Conservation (phyloP, 2,797 vertebrate genomes). For the Sylvilagus floridanus region DNA sequence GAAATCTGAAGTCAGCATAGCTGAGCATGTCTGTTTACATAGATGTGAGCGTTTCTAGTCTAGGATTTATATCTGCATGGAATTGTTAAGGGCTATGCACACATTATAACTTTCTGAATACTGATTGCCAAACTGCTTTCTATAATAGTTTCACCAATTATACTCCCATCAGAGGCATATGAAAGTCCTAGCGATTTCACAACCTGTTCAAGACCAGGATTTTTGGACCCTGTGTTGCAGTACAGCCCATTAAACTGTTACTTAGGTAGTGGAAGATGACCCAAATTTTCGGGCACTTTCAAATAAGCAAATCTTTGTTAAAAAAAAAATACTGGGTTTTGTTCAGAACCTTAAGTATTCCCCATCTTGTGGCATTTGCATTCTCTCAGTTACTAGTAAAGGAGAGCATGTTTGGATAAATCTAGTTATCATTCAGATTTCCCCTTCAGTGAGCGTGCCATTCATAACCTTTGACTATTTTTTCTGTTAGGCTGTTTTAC, state of each 20-base stretch:
- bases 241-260: no score
- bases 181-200: neutral
- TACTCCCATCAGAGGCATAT: neutral
- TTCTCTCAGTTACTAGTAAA: conserved; percentile 5
- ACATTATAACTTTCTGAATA: neutral
- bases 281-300: no score
- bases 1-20: neutral
- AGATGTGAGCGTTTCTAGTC: neutral
- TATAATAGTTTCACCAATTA: neutral
- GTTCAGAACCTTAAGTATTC: conserved; percentile 20
- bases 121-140: neutral
- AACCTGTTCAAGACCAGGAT: neutral
- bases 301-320: no score
- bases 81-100: neutral
- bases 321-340: neutral
- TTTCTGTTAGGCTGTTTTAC: neutral
- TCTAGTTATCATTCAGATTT: neutral
- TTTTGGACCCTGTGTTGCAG: neutral
- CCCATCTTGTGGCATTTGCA: neutral
- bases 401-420: neutral
- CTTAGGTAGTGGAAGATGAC: no score
- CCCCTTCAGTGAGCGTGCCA: neutral
- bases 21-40: neutral
- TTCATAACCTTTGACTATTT: neutral
- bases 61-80: neutral